These are phyloP conservation scores for Conger conger DNA, from an alignment of 2,113 vertebrate genomes.

Conservation along the genomic window DNA sequence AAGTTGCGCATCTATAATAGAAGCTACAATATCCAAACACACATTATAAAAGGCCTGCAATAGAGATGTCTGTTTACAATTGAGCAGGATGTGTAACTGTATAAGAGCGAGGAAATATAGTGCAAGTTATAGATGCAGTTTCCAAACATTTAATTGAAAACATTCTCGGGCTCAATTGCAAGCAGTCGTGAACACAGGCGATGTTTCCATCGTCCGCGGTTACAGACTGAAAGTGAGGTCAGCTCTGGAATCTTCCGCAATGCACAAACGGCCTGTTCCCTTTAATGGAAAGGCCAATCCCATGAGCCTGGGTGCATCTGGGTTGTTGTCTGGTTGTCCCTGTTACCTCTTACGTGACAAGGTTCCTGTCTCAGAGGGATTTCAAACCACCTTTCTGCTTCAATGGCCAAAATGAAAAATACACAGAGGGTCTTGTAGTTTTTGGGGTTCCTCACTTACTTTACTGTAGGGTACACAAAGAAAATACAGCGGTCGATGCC, in stretches of 20 bases:
- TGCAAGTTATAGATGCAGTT: not conserved
- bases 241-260: not conserved
- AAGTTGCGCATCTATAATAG: not conserved
- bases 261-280: not conserved
- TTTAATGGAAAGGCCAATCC: not conserved
- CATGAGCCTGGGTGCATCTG: not conserved
- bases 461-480: no score
- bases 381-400: not conserved
- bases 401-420: no score
- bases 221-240: not conserved
- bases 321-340: not conserved
- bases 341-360: no score
- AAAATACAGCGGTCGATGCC: no score
- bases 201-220: not conserved
- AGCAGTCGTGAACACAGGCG: not conserved
- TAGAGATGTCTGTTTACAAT: not conserved
- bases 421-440: no score
- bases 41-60: no score
- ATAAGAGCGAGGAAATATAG: not conserved
- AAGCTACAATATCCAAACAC: not conserved
- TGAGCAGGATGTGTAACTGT: not conserved
- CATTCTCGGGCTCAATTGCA: not conserved
- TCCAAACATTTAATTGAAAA: not conserved
- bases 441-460: no score
- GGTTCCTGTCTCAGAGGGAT: not conserved